Percentiles rank a stretch among this genome's conserved stretches.
phyloP scores from a whole-genome alignment of 2,113 vertebrate species.

The Limnothrissa miodon region DNA sequence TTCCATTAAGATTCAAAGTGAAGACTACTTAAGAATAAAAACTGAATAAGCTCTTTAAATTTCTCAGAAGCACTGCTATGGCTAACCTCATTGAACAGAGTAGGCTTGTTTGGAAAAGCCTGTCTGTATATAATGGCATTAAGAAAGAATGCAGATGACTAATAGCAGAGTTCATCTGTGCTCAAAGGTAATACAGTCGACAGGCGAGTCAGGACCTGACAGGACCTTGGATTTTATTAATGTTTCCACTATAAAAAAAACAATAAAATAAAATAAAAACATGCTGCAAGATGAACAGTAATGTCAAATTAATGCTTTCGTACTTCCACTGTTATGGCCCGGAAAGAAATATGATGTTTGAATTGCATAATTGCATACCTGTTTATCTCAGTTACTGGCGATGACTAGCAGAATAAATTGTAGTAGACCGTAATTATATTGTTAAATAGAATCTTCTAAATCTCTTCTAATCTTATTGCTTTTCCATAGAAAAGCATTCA shows the following conservation, averaged over 20 bases:
- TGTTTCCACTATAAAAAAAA: conserved; percentile 52
- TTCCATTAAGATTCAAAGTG: neutral
- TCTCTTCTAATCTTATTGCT: neutral
- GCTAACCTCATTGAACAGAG: conserved; percentile 1
- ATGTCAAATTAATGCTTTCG: conserved; percentile 56
- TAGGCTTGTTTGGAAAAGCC: neutral
- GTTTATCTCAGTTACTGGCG: neutral
- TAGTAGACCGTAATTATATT: neutral
- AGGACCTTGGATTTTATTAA: conserved; percentile 46
- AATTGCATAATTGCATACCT: neutral
- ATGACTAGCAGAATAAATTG: neutral
- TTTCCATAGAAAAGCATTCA: neutral
- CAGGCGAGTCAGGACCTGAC: conserved; percentile 51
- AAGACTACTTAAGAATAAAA: neutral
- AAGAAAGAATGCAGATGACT: conserved; percentile 47
- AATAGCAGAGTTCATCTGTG: conserved; percentile 42
- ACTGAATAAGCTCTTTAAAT: neutral
- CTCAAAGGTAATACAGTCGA: neutral
- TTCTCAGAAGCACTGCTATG: neutral
- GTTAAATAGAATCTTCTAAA: neutral
- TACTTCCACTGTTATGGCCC: conserved; percentile 39
- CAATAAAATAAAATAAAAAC: neutral
- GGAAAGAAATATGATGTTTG: conserved; percentile 43
- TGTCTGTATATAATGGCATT: conserved; percentile 24
- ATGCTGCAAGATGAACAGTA: conserved; percentile 42